phyloP scores from a whole-genome alignment of 2,888 invertebrate genomes.

The Bhutanitis thaidina region DNA sequence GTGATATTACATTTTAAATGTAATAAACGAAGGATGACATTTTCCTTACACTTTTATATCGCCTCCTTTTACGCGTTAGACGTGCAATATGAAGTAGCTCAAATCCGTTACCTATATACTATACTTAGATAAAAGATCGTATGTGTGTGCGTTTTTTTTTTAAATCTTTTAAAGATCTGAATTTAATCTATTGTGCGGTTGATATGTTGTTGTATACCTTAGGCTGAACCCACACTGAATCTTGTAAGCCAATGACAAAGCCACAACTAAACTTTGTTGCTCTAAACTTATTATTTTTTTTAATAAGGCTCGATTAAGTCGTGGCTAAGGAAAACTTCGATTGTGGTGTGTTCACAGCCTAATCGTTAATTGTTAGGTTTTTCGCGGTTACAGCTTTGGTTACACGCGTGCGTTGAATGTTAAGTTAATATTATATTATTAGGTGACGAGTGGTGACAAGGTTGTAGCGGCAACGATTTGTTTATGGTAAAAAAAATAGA shows the following conservation, averaged over 20 bases:
- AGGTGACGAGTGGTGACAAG: too few species aligned
- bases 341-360: neutral
- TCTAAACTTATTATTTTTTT: too few species aligned
- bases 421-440: too few species aligned
- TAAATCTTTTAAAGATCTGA: constrained; percentile 23
- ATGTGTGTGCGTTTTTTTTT: too few species aligned
- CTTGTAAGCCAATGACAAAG: neutral
- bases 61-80: constrained; percentile 25
- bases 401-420: neutral
- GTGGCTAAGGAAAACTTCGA: too few species aligned
- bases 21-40: neutral
- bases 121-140: constrained; percentile 44
- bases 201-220: neutral
- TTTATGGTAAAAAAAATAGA: too few species aligned
- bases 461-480: too few species aligned
- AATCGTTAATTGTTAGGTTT: constrained; percentile 1
- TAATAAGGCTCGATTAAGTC: neutral
- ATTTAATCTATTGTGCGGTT: neutral
- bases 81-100: constrained; percentile 46
- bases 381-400: neutral
- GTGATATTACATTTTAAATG: constrained; percentile 4
- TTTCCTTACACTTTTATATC: constrained; percentile 7
- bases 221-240: neutral
- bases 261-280: too few species aligned
- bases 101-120: constrained; percentile 56